Base-by-base conservation (phyloP, 2,888 invertebrate genomes). In the Girardia tigrina region DNA sequence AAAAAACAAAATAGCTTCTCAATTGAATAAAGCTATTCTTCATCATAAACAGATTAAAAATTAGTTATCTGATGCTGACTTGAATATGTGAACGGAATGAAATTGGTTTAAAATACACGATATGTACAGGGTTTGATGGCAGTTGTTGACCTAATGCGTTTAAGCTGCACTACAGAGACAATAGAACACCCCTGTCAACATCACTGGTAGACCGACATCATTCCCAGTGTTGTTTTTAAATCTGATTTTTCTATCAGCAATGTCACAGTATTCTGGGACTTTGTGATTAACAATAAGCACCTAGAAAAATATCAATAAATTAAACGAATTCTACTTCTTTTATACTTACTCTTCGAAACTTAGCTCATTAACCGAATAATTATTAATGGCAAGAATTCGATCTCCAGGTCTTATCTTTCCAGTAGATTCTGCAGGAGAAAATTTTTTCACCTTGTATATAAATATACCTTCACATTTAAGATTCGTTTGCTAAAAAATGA, bases 191-290 rank as follows among this genome's bases (percentile, higher is more conserved):
- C 36, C 8, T 16, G 36, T 12, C 6, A 20, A 23, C 6, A 56
- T 16, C n/a, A 56, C n/a, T 56, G 56, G 23, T 56, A 56, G n/a
- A 56, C 23, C n/a, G 56, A 56, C 56, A 56, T 56, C 20, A 56
- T 56, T 20, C 8, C 56, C 6, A 56, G 56, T n/a, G 56, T 56
- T 2, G 56, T 56, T 56, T 56, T 56, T 20, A 56, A 23, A n/a
- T 56, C 56, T 56, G 56, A 56, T n/a, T 56, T 56, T 56, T 56
- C 56, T 56, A 56, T 56, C 56, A 56, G 23, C 23, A 56, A 56
- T n/a, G n/a, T 56, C 4, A 56, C 56, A 8, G 56, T 20, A 16
- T n/a, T 56, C 56, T 12, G n/a, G n/a, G 56, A 56, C 23, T 56
- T 56, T 8, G 56, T 56, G n/a, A 56, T 56, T 23, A 56, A 23